Conservation (phyloP, 2,797 vertebrate species). For the Bradypodion ventrale region DNA sequence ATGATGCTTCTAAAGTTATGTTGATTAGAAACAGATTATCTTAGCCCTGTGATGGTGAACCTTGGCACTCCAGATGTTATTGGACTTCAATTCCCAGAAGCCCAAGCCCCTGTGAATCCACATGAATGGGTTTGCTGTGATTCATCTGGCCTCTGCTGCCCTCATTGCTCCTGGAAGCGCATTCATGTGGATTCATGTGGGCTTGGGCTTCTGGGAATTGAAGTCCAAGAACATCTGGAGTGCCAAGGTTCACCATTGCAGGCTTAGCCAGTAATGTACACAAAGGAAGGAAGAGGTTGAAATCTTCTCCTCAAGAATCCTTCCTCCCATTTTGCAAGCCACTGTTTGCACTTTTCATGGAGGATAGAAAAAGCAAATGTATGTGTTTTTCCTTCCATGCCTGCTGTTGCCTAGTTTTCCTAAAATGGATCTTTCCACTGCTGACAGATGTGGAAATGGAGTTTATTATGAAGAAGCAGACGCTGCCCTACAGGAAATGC, state of each 20-base stretch:
- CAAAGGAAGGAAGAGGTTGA: neutral
- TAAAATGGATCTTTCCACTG: neutral
- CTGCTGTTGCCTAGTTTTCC: neutral
- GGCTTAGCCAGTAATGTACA: neutral
- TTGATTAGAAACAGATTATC: neutral
- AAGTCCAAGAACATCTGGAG: too few relatives aligned
- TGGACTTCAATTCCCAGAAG: too few relatives aligned
- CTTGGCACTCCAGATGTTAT: too few relatives aligned
- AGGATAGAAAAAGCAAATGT: neutral
- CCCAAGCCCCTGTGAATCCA: too few relatives aligned
- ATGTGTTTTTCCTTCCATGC: neutral
- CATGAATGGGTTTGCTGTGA: too few relatives aligned
- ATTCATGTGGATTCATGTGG: too few relatives aligned
- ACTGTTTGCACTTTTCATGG: neutral
- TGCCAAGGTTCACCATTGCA: too few relatives aligned
- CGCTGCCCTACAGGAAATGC: neutral
- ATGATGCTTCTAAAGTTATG: neutral
- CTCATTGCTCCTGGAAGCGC: too few relatives aligned
- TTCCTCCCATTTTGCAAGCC: neutral
- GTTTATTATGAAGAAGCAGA: neutral
- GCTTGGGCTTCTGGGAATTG: too few relatives aligned
- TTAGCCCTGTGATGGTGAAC: too few relatives aligned
- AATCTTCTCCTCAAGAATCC: neutral
- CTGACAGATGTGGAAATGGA: neutral
- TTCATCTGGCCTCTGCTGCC: too few relatives aligned